phyloP scores from a whole-genome alignment of 2,113 vertebrate species.

The Alligator sinensis region DNA sequence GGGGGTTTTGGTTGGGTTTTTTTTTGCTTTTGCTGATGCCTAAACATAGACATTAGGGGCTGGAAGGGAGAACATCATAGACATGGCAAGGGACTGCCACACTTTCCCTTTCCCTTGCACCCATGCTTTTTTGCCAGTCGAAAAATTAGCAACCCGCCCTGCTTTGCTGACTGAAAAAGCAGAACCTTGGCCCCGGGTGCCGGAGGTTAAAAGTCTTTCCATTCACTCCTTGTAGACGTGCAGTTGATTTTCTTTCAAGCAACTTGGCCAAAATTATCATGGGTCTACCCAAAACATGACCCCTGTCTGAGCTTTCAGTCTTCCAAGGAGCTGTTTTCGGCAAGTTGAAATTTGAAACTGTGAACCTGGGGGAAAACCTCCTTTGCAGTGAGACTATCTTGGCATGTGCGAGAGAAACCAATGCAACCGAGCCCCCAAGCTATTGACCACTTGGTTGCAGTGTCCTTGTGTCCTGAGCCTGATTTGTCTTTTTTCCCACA shows the following conservation, averaged over 20 bases:
- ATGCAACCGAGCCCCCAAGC: not conserved
- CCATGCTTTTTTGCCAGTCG: too few species aligned
- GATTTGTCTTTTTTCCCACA: not conserved
- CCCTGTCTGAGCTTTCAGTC: not conserved
- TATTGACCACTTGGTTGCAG: not conserved
- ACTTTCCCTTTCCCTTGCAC: too few species aligned
- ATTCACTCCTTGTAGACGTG: not conserved
- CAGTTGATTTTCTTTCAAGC: not conserved
- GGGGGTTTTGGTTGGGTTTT: too few species aligned
- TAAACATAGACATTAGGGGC: not conserved
- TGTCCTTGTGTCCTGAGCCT: not conserved
- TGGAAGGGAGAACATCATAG: not conserved
- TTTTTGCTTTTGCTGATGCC: not conserved
- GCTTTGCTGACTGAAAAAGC: not conserved
- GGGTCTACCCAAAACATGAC: not conserved
- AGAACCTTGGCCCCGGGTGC: not conserved
- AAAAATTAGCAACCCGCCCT: not conserved
- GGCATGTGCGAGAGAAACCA: not conserved
- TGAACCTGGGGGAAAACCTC: not conserved
- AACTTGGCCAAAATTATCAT: not conserved
- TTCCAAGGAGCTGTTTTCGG: not conserved
- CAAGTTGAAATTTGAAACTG: not conserved
- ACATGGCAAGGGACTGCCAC: too few species aligned
- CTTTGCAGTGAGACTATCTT: not conserved
- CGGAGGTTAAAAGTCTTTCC: not conserved